Base-by-base conservation (phyloP, 2,888 invertebrate species). In the Scaptomyza caliginosa region DNA sequence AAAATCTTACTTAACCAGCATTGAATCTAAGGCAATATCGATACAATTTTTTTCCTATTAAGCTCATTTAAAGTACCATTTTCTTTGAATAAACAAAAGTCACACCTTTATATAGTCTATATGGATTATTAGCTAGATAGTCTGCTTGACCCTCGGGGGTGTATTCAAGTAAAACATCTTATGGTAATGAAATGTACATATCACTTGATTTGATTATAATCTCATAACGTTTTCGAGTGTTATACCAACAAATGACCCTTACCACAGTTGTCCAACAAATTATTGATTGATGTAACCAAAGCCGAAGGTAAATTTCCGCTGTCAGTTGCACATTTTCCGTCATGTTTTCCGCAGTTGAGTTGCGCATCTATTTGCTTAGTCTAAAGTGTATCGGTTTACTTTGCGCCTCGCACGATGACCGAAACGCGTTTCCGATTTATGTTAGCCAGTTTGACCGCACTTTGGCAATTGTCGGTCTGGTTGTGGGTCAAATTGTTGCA, bases 311-410 rank as follows among this genome's bases (percentile, higher is more conserved):
- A 8, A 23, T 5, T 34, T 16, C 21, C 21, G 6, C 34, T n/a
- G 36, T 24, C 42, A 65, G 64, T 79, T 28, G 3, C 7, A 23
- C 4, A 21, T 30, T 13, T 21, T 46, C 36, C 39, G 67, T 36
- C 68, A 84, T 83, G 88, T 66, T 60, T n/a, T 40, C 54, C 64
- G 77, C 70, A 36, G 40, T 24, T 17, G 88, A 86, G 34, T 36
- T 88, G 26, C 70, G 77, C 39, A 21, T 78, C n/a, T 83, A 83
- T 55, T 67, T 88, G 23, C 16, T 63, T 2, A 85, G 74, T 11
- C 49, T 88, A 2, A 85, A 81, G 43, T 67, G 42, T n/a, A 38
- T 81, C 36, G 89, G 89, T 6, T 54, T 88, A 28, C 56, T 85
- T 0, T 67, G 76, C 58, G 24, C 70, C 0, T 65, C 67, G 6